These are phyloP conservation scores for Poeciliopsis infans DNA, from an alignment of 2,797 vertebrate species.

Conservation along the genomic window DNA sequence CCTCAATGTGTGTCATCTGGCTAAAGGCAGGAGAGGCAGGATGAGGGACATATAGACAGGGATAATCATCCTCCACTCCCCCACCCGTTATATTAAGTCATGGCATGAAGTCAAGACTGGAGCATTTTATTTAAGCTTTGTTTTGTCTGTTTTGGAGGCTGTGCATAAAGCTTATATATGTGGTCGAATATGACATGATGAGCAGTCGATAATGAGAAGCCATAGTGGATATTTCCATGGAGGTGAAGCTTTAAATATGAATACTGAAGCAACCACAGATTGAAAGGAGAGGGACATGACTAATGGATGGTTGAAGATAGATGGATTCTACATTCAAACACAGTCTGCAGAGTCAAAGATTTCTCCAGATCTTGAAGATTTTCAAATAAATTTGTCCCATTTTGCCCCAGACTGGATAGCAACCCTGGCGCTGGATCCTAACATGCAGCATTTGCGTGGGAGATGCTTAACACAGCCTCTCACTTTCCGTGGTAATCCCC, in stretches of 20 bases:
- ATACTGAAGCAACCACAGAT: neutral
- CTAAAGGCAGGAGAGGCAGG: constrained; percentile 36
- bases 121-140: neutral
- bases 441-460: constrained; percentile 3
- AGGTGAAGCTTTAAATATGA: neutral
- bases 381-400: neutral
- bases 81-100: constrained; percentile 4
- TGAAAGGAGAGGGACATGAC: neutral
- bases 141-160: neutral
- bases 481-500: constrained; percentile 34
- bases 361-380: neutral
- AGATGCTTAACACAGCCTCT: constrained; percentile 25
- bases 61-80: constrained; percentile 38
- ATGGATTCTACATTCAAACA: neutral
- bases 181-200: constrained; percentile 9
- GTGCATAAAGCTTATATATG: neutral
- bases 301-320: neutral
- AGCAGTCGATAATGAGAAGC: neutral
- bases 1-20: constrained; percentile 78
- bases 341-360: neutral
- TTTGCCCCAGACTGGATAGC: neutral
- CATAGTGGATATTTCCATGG: neutral
- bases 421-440: neutral
- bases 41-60: constrained; percentile 34
- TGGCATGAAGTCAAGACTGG: neutral